phyloP scores from a whole-genome alignment of 2,888 invertebrate genomes.

The Pelosia muscerda region DNA sequence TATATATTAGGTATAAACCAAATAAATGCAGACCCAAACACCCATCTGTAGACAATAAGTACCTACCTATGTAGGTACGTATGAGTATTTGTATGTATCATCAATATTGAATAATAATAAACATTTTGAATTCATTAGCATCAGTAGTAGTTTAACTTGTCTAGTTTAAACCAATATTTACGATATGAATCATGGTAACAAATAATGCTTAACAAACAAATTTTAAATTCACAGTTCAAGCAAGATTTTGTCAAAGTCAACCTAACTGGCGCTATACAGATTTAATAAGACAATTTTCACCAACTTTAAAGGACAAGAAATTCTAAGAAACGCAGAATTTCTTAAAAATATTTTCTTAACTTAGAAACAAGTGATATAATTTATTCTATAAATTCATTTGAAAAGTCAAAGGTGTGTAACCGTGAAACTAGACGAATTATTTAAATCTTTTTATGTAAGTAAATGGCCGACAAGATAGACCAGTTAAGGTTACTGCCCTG shows the following conservation, averaged over 20 bases:
- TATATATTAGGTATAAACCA: no score
- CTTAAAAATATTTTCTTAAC: neutral
- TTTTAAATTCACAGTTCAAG: neutral
- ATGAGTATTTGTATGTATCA: no score
- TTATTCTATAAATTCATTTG: neutral
- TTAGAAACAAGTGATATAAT: neutral
- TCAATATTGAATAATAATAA: neutral
- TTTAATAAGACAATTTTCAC: neutral
- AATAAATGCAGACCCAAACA: no score
- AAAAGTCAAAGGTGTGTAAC: neutral
- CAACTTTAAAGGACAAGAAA: neutral
- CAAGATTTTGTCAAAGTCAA: neutral
- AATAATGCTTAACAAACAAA: neutral
- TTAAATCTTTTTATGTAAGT: neutral
- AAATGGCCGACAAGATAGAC: neutral
- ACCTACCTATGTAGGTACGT: neutral
- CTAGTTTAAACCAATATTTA: slow-evolving; percentile 5
- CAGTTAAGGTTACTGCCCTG: slow-evolving; percentile 4
- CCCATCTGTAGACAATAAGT: neutral
- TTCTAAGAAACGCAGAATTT: neutral
- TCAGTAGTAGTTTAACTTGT: neutral
- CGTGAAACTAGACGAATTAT: neutral
- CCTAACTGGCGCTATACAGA: neutral
- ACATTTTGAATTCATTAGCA: neutral
- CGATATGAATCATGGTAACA: neutral